phyloP scores from a whole-genome alignment of 2,888 invertebrate genomes.

The Mantis religiosa region DNA sequence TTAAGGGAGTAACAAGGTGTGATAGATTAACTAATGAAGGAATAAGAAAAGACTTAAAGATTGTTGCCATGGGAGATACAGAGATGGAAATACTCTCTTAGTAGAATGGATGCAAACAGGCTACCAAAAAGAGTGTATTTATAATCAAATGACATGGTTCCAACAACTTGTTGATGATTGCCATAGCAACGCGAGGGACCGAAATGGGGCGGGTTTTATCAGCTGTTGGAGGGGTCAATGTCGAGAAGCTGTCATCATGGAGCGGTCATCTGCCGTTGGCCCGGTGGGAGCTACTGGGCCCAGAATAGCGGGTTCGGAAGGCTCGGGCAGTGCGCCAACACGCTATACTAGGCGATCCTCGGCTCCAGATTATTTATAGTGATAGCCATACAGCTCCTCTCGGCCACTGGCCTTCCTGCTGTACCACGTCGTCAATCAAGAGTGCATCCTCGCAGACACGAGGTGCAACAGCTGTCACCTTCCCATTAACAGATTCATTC shows the following conservation, averaged over 20 bases:
- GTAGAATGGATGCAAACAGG: too few relatives aligned
- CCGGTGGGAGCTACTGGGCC: background rate
- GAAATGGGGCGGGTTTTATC: background rate
- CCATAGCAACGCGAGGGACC: too few relatives aligned
- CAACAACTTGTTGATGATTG: too few relatives aligned
- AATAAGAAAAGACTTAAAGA: too few relatives aligned
- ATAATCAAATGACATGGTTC: too few relatives aligned
- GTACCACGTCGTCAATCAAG: constrained; percentile 30
- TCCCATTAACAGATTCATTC: too few relatives aligned
- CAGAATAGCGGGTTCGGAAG: constrained; percentile 1
- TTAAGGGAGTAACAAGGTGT: too few relatives aligned
- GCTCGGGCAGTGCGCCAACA: constrained; percentile 65
- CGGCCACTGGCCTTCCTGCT: constrained; percentile 49
- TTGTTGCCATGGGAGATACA: too few relatives aligned
- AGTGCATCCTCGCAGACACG: background rate
- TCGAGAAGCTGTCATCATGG: background rate
- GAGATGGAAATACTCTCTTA: too few relatives aligned
- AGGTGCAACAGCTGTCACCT: background rate
- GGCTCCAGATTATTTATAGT: constrained; percentile 68
- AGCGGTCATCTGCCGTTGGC: constrained; percentile 1
- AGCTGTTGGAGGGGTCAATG: background rate
- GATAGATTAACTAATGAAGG: too few relatives aligned
- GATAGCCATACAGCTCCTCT: constrained; percentile 46
- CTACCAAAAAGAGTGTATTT: too few relatives aligned
- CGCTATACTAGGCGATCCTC: constrained; percentile 83